Base-by-base conservation (phyloP, 2,797 vertebrate genomes). In the Schizopygopsis pylzovi region DNA sequence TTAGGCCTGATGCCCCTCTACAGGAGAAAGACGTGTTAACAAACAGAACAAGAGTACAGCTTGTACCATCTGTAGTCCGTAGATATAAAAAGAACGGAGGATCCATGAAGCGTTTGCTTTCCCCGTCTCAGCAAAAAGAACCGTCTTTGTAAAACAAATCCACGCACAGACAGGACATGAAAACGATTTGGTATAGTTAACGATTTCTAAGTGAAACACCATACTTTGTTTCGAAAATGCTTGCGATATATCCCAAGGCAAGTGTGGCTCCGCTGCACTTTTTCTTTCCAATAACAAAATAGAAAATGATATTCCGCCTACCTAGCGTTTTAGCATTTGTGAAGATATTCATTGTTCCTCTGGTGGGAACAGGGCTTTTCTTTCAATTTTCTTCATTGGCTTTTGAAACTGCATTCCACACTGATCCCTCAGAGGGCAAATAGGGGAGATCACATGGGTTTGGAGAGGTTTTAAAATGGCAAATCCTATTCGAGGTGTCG, bases 401-500 rank as follows among this genome's bases (percentile, higher is more conserved):
- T 93, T 94, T 93, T 95, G 92, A 95, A 93, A 93, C 92, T 91
- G 89, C 90, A 92, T 95, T 94, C 94, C 91, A 94, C 92, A 89
- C 88, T 91, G 93, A 95, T 95, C 92, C 94, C 94, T 92, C 88
- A 39, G 94, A 94, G 94, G 94, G 90, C 88, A 93, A 94, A 88
- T 47, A 92, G 93, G 91, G 92, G 93, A 92, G 93, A 95, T 95
- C 94, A 93, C 93, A 94, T 94, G 92, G 93, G 94, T 94, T 95
- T 94, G 94, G 93, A 93, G 92, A 94, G 95, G 94, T 95, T 96
- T 63, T 95, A 93, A 93, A 95, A 95, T 94, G 94, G 94, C 94
- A 96, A 95, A 95, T 95, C 95, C 94, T 94, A 94, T 94, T 94
- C 94, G 94, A 95, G 93, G 94, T 95, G 94, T 94, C 94, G 94